These are phyloP conservation scores for Drosophila nigricruria DNA, from an alignment of 2,888 invertebrate species.

Conservation along the genomic window DNA sequence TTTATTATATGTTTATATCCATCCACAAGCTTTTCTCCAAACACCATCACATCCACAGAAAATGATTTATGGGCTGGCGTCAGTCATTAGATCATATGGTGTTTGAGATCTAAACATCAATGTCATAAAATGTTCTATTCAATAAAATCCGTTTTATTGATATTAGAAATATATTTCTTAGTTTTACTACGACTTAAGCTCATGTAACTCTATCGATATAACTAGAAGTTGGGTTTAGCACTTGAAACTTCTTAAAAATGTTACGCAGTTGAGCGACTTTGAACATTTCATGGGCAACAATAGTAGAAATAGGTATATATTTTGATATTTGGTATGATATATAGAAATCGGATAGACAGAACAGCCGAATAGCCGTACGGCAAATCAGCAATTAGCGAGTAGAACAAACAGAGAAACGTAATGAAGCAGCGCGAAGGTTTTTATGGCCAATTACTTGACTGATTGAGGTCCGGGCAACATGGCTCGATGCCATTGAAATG, in stretches of 20 bases:
- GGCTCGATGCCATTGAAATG: constrained; percentile 47
- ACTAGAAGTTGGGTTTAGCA: neutral
- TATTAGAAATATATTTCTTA: neutral
- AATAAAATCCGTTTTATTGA: neutral
- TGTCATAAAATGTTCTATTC: neutral
- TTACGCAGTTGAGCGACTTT: neutral
- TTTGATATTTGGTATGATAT: neutral
- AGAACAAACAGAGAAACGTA: constrained; percentile 43
- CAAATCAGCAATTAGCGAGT: constrained; percentile 29
- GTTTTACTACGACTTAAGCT: neutral
- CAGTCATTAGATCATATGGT: no score
- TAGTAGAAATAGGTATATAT: neutral
- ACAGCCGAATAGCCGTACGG: constrained; percentile 14
- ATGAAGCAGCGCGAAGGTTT: constrained; percentile 39
- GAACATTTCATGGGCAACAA: neutral
- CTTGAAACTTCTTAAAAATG: no score
- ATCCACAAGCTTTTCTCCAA: no score
- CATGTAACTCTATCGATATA: neutral
- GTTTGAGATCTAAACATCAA: no score
- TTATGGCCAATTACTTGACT: constrained; percentile 40
- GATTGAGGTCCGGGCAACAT: constrained; percentile 7
- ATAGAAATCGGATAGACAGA: constrained; percentile 37
- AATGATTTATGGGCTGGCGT: no score
- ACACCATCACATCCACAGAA: no score
- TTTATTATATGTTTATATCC: no score